Percentiles rank a stretch among this genome's conserved stretches.
Evolutionary conservation across 1,140 invertebrate genomes (phyloP).

Genomic region (Procambarus virginalis): DNA sequence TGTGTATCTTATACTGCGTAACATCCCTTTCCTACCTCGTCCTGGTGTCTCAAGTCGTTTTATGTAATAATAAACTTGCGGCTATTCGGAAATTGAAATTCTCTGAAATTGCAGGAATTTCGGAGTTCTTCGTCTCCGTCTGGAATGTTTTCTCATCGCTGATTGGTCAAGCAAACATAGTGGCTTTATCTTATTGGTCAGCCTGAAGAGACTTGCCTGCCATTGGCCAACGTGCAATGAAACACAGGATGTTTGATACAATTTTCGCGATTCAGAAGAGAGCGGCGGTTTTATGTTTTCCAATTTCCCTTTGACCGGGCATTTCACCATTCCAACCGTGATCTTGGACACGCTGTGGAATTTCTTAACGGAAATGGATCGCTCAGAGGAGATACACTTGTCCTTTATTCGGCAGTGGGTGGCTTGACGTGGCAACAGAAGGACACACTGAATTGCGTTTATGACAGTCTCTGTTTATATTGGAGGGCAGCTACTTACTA

Average conservation of each 20-base stretch:
- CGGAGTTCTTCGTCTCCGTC: conserved; percentile 3
- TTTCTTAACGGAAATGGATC: conserved; percentile 31
- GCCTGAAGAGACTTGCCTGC: conserved; percentile 16
- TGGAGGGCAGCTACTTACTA: conserved; percentile 39
- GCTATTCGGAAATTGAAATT: conserved; percentile 42
- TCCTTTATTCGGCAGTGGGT: background rate
- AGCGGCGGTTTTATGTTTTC: conserved; percentile 47
- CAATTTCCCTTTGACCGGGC: conserved; percentile 51
- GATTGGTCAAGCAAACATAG: conserved; percentile 53
- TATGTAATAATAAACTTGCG: conserved; percentile 16
- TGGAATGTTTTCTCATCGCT: conserved; percentile 25
- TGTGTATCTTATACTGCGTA: background rate
- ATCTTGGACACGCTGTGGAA: conserved; percentile 9
- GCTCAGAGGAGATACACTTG: conserved; percentile 16
- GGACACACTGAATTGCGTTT: conserved; percentile 62
- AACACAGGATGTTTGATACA: conserved; percentile 41
- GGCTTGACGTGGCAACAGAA: conserved; percentile 53
- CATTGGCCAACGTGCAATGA: conserved; percentile 51
- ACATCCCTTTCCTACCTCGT: background rate
- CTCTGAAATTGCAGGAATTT: conserved; percentile 16
- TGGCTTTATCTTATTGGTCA: conserved; percentile 53
- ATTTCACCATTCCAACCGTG: background rate
- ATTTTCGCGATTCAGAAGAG: conserved; percentile 53
- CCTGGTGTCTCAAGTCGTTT: background rate
- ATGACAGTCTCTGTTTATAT: conserved; percentile 59